A percentile compares a stretch with the other conserved stretches of the same genome.
These are phyloP conservation scores for Drosophila nasuta DNA, from an alignment of 1,140 invertebrate genomes.

Conservation along the genomic window DNA sequence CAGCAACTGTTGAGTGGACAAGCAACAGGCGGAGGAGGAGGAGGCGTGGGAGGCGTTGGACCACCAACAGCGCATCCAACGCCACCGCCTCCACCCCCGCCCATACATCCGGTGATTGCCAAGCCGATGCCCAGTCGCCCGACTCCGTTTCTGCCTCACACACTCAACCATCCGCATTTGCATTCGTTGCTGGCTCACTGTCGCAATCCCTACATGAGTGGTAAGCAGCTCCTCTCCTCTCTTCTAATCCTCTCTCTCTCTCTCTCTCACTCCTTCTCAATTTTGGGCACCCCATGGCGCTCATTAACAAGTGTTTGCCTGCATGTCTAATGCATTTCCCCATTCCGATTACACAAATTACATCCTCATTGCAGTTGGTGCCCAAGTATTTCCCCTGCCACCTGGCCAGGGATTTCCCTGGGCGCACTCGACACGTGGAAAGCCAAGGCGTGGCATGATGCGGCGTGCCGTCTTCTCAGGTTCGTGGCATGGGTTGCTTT, in stretches of 20 bases:
- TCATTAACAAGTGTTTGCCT: constrained; percentile 74
- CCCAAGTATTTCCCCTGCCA: constrained; percentile 88
- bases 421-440: constrained; percentile 91
- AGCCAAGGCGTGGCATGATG: constrained; percentile 97
- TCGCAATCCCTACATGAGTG: constrained; percentile 86
- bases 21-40: constrained; percentile 19
- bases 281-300: constrained; percentile 41
- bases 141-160: constrained; percentile 85
- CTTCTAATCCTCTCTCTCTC: constrained; percentile 37
- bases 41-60: not conserved
- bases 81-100: constrained; percentile 57
- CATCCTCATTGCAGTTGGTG: constrained; percentile 78
- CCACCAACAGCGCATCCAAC: constrained; percentile 44
- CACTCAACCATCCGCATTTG: constrained; percentile 85
- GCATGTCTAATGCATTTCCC: constrained; percentile 57
- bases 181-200: constrained; percentile 85
- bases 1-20: constrained; percentile 38
- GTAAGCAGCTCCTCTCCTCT: constrained; percentile 68
- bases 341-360: constrained; percentile 7
- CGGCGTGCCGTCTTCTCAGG: constrained; percentile 92
- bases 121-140: constrained; percentile 86
- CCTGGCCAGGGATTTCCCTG: constrained; percentile 90
- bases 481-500: constrained; percentile 51
- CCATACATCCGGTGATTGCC: constrained; percentile 84
- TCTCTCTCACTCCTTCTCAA: constrained; percentile 43